Base-by-base conservation (phyloP, 2,797 vertebrate species). In the Lepilemur ruficaudatus region DNA sequence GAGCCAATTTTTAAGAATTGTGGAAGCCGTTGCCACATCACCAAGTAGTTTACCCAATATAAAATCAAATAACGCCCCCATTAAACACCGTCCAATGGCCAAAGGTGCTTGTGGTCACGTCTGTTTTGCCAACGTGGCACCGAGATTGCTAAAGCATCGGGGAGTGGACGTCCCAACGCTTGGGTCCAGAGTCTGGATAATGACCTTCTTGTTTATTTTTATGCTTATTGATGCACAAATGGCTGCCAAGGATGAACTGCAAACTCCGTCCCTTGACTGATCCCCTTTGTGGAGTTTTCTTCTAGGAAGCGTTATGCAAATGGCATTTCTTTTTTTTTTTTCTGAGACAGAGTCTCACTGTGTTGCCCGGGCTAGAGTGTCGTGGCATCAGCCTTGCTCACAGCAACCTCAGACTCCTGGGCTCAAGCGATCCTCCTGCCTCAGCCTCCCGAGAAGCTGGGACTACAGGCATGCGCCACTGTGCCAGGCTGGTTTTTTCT, bases 191-290 rank as follows among this genome's bases (percentile, higher is more conserved):
- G 87, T 55, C 52, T 65, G 79, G 93, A 73, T 52, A 80, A 95
- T 59, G 89, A 96, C 89, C 91, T 88, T 93, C 86, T 73, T 82
- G 81, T 76, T 97, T 59, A 18, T n/a, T 97, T 89, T 96, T 90
- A 96, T 73, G n/a, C 87, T 83, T 84, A 30, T 67, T 89, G 96
- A 97, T 97, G 98, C 38, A 1, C 75, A 98, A 98, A 22, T 55
- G 48, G 82, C 98, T 97, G 96, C 93, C 94, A 96, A 97, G 93
- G 95, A 96, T 50, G 95, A 35, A 94, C 97, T 96, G 97, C 98
- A 98, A 98, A 98, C 98, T 98, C 97, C 93, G 94, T 95, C 95
- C 97, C 96, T 97, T 98, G 2, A 97, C 98, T 98, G 98, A 98
- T 98, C 98, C 92, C 97, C 98, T 95, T 98, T 18, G 96, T 79